Evolutionary conservation across 1,140 invertebrate species (phyloP).

Genomic region (Camponotus floridanus): DNA sequence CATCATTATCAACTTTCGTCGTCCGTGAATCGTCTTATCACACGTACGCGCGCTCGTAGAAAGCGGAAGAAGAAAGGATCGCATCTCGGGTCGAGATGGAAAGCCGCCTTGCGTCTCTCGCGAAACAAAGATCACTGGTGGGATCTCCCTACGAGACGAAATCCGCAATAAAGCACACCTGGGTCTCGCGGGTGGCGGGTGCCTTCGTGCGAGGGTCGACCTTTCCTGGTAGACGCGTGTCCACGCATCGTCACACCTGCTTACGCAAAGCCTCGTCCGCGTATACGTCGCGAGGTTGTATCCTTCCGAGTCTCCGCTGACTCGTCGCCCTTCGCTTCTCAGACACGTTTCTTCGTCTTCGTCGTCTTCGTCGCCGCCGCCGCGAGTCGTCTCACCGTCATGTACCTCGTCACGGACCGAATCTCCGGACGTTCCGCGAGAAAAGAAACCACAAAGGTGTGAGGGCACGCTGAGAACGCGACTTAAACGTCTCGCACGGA

Average conservation of each 20-base stretch:
- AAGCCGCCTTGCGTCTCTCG: constrained; percentile 10
- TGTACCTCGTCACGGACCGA: constrained; percentile 47
- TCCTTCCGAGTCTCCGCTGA: constrained; percentile 66
- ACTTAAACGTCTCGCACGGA: constrained; percentile 74
- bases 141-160: constrained; percentile 60
- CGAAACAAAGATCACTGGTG: constrained; percentile 61
- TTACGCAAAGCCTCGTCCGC: constrained; percentile 81
- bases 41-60: constrained; percentile 12
- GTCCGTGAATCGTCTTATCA: constrained; percentile 14
- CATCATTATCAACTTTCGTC: background rate
- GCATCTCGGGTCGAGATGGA: background rate
- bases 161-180: constrained; percentile 83
- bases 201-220: constrained; percentile 66
- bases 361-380: background rate
- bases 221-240: constrained; percentile 85
- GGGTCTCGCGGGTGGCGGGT: constrained; percentile 69
- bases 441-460: constrained; percentile 68
- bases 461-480: constrained; percentile 77
- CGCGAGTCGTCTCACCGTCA: constrained; percentile 52
- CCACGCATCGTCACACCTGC: constrained; percentile 86
- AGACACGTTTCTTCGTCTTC: constrained; percentile 63
- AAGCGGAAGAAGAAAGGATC: constrained; percentile 15
- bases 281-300: constrained; percentile 66
- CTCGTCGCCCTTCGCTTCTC: constrained; percentile 36
- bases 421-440: constrained; percentile 34